These are phyloP conservation scores for Eupeodes corollae DNA, from an alignment of 1,140 invertebrate genomes.

Conservation along the genomic window DNA sequence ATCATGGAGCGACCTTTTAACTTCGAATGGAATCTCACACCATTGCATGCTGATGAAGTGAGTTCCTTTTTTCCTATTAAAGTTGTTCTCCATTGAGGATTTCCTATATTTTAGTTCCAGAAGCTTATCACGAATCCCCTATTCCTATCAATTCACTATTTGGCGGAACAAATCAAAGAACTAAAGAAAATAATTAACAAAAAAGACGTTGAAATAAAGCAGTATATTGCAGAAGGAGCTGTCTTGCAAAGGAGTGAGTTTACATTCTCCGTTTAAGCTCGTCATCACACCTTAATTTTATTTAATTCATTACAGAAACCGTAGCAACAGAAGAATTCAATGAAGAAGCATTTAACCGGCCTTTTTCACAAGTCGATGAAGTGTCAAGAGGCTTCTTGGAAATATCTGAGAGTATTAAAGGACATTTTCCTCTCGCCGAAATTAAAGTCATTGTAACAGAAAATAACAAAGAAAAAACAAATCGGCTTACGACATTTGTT, in stretches of 20 bases:
- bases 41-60: slow-evolving; percentile 1
- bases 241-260: slow-evolving; percentile 19
- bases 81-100: too few species aligned
- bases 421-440: slow-evolving; percentile 8
- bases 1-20: slow-evolving; percentile 12
- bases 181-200: slow-evolving; percentile 9
- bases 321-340: slow-evolving; percentile 17
- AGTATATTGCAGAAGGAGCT: slow-evolving; percentile 19
- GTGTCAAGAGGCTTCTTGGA: neutral
- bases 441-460: slow-evolving; percentile 6
- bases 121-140: neutral
- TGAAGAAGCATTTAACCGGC: slow-evolving; percentile 6
- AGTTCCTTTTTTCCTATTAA: too few species aligned
- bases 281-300: neutral
- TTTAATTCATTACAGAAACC: slow-evolving; percentile 12
- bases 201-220: slow-evolving; percentile 24
- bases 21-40: slow-evolving; percentile 20
- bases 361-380: slow-evolving; percentile 3
- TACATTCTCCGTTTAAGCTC: neutral
- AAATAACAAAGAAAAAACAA: slow-evolving; percentile 9
- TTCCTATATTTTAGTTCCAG: slow-evolving; percentile 15
- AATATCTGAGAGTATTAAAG: neutral
- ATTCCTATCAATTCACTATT: neutral
- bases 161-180: slow-evolving; percentile 1
- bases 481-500: neutral